These are phyloP conservation scores for Paragorgia papillata DNA, from an alignment of 92 coral and sea anemone genomes.

Conservation along the genomic window DNA sequence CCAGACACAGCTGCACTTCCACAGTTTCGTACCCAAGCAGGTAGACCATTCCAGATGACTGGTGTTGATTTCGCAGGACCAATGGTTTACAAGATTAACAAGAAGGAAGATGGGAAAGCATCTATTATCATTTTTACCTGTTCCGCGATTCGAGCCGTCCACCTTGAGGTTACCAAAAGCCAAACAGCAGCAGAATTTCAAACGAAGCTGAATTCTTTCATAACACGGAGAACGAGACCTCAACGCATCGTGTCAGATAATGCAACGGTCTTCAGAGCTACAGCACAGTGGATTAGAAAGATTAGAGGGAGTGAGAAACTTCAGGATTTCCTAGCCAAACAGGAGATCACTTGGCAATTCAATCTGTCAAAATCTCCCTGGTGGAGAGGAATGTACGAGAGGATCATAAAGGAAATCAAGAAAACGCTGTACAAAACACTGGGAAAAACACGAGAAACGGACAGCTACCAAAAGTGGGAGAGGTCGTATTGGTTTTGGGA, in stretches of 20 bases:
- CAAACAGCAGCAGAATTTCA: too few species aligned
- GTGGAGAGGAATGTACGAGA: conserved; percentile 66
- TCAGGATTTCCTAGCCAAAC: conserved; percentile 52
- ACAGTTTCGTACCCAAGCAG: conserved; percentile 23
- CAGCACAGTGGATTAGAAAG: conserved; percentile 27
- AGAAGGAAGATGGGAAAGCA: too few species aligned
- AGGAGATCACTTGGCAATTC: conserved; percentile 58
- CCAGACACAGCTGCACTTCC: conserved; percentile 23
- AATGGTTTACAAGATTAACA: conserved; percentile 28
- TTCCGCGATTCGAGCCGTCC: too few species aligned
- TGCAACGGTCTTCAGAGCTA: conserved; percentile 33
- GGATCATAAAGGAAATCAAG: conserved; percentile 53
- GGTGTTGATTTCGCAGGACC: conserved; percentile 48
- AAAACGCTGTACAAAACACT: conserved; percentile 59
- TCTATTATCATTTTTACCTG: too few species aligned
- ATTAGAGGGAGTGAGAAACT: conserved; percentile 37
- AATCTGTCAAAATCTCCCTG: conserved; percentile 58
- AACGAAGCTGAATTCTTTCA: conserved; percentile 41
- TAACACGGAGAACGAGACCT: conserved; percentile 29
- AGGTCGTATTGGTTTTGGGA: conserved; percentile 44
- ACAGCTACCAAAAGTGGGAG: conserved; percentile 43
- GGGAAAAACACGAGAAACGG: conserved; percentile 29
- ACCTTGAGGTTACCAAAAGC: too few species aligned
- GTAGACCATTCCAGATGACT: conserved; percentile 32
- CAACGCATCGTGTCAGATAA: conserved; percentile 25